Evolutionary conservation across 2,113 vertebrate species (phyloP), one percentile per base, ranked within the genome.

Genomic region (Parotia lawesii): DNA sequence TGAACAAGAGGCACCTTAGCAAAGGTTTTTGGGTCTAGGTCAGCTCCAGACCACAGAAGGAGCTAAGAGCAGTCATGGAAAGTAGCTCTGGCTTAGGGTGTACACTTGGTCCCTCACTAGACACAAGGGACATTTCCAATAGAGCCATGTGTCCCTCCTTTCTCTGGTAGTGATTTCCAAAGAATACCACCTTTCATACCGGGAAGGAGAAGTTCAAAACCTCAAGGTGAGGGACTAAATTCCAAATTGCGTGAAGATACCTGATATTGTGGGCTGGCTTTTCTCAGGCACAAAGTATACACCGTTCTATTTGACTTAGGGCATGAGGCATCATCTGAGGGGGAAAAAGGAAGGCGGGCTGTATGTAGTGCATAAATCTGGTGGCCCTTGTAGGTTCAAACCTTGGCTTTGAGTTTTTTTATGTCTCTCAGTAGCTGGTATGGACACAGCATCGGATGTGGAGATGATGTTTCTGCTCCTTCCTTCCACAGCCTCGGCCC

Each of bases 361-460:
- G 9, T 29, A 3, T 15, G 28, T 25, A 23, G 22, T 28, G 19
- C 11, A 18, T 12, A 15, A 44, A 42, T 31, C 22, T 87, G n/a
- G n/a, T 47, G 57, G 23, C 14, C 12, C 21, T 27, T 31, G 9
- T 9, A 12, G 29, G 24, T 47, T 76, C 58, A 23, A 14, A 53
- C 5, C 33, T 79, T 54, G 64, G 20, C 67, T 64, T 45, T 69
- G 56, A 35, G 28, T 58, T 62, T 51, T 62, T 73, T 56, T 9
- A 23, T 23, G 5, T 28, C 37, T 65, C 31, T 54, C 35, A 16
- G 1, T 6, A 21, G 18, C 14, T 79, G 31, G 10, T 31, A 12
- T 20, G 50, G 65, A n/a, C 0, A 0, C 6, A 71, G 42, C 5
- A 2, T 2, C 29, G 17, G 22, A 17, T 6, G 9, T 22, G 44